Evolutionary conservation across 2,113 vertebrate species (phyloP).

Genomic region (Pelecanoides urinatrix): DNA sequence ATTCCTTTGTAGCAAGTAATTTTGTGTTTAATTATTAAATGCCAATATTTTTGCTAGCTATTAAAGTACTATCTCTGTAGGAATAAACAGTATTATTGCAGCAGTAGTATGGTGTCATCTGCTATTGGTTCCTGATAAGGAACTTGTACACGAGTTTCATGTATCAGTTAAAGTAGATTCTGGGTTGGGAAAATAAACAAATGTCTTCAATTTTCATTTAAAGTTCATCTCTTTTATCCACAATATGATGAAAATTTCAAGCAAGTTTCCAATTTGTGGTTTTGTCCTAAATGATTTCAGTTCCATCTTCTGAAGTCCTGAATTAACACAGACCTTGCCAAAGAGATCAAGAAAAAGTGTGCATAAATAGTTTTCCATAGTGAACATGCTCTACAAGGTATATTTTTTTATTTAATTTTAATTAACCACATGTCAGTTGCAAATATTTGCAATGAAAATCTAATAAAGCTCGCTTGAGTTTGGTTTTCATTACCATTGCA

Average conservation of each 20-base stretch:
- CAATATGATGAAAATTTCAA: neutral
- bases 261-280: neutral
- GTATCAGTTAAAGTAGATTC: neutral
- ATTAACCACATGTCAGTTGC: neutral
- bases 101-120: neutral
- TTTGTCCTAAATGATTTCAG: neutral
- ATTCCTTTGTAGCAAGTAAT: neutral
- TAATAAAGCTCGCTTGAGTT: conserved; percentile 21
- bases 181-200: neutral
- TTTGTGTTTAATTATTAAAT: neutral
- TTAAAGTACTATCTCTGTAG: neutral
- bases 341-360: neutral
- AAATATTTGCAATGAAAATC: conserved; percentile 57
- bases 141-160: neutral
- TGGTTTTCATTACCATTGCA: conserved; percentile 52
- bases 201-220: conserved; percentile 4
- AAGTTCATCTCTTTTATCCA: neutral
- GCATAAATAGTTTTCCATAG: neutral
- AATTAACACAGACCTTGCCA: neutral
- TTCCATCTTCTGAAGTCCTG: neutral
- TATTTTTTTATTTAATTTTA: conserved; percentile 4
- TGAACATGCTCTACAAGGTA: neutral
- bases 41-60: neutral
- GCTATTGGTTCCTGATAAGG: neutral
- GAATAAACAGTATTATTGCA: neutral